These are phyloP conservation scores for Oreonectes daqikongensis DNA, from an alignment of 2,797 vertebrate species.

Conservation along the genomic window DNA sequence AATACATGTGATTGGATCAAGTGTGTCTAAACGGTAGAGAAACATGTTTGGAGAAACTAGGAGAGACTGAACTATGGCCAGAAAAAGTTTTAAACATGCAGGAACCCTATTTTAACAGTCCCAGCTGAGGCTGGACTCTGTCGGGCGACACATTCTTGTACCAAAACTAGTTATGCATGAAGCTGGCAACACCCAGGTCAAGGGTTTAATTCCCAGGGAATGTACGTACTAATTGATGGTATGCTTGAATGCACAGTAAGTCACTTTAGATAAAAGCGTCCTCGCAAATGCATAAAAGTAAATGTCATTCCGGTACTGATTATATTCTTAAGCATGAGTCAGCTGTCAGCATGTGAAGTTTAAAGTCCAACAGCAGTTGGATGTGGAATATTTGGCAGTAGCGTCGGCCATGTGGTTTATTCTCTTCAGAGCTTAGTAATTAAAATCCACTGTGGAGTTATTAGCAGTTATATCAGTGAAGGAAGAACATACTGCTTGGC, in stretches of 20 bases:
- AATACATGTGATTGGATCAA: not conserved
- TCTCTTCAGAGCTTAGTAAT: constrained; percentile 48
- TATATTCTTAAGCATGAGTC: constrained; percentile 20
- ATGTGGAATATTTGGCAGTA: constrained; percentile 23
- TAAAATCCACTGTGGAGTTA: constrained; percentile 44
- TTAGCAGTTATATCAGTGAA: constrained; percentile 44
- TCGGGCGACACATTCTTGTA: not conserved
- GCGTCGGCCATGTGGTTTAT: constrained; percentile 25
- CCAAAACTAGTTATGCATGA: not conserved
- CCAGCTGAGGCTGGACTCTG: not conserved
- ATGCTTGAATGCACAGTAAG: too few relatives aligned
- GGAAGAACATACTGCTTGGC: constrained; percentile 37
- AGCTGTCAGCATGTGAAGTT: constrained; percentile 8
- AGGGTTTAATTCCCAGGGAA: constrained; percentile 1
- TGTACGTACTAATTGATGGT: not conserved
- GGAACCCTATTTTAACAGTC: too few relatives aligned
- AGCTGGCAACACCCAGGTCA: not conserved
- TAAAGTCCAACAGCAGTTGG: constrained; percentile 18
- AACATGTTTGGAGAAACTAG: not conserved
- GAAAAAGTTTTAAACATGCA: too few relatives aligned
- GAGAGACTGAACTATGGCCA: too few relatives aligned
- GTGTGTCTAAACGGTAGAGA: not conserved
- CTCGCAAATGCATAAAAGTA: not conserved
- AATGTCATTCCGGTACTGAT: not conserved
- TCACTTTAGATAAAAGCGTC: not conserved